These are phyloP conservation scores for Amblyopsis rosae DNA, from an alignment of 2,113 vertebrate genomes.

Conservation along the genomic window DNA sequence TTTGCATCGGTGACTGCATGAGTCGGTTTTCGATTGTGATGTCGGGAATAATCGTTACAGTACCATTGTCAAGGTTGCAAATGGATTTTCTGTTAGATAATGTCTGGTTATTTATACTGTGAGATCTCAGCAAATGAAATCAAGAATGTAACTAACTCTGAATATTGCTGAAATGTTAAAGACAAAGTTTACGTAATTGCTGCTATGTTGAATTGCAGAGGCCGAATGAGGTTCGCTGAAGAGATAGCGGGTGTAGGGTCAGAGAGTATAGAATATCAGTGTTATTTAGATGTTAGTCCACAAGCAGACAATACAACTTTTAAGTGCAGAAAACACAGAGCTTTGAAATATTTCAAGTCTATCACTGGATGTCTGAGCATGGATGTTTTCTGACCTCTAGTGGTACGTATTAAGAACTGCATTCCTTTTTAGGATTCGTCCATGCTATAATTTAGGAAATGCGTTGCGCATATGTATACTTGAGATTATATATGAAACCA, in stretches of 20 bases:
- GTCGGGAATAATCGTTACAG: constrained; percentile 41
- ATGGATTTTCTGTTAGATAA: constrained; percentile 48
- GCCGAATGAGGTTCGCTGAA: neutral
- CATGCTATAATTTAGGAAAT: constrained; percentile 48
- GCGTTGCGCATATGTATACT: constrained; percentile 57
- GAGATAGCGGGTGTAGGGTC: neutral
- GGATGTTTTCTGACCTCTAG: constrained; percentile 76
- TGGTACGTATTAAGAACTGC: constrained; percentile 70
- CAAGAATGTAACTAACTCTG: constrained; percentile 64
- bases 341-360: constrained; percentile 40
- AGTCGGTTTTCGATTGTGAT: constrained; percentile 33
- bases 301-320: constrained; percentile 42
- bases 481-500: constrained; percentile 50
- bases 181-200: constrained; percentile 41
- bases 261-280: neutral
- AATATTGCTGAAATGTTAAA: constrained; percentile 37
- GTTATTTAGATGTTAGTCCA: constrained; percentile 35
- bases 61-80: constrained; percentile 39
- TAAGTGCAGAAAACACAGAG: constrained; percentile 22
- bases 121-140: constrained; percentile 46
- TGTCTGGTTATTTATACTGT: constrained; percentile 57
- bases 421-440: constrained; percentile 66
- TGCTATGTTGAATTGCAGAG: constrained; percentile 43
- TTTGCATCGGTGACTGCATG: constrained; percentile 47
- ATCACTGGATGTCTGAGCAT: constrained; percentile 70